Evolutionary conservation across 2,888 invertebrate genomes (phyloP), one percentile per base, ranked within the genome.

Genomic region (Agrotis clavis): DNA sequence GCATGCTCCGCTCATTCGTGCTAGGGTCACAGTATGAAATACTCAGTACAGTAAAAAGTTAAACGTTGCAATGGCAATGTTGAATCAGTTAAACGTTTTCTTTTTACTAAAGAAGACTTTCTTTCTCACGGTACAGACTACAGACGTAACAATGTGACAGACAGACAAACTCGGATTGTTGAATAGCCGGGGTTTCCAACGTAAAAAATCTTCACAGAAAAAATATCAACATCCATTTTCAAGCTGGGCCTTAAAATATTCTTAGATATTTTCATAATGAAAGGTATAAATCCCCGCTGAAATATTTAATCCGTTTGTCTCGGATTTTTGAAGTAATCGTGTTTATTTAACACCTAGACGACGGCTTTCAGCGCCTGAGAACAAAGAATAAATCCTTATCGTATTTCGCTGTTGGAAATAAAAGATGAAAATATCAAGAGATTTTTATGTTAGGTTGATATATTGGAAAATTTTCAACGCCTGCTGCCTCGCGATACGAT

Each of bases 381-480:
- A 74, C 65, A 73, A 66, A 79, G 56, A 79, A 86, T 79, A 86
- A 72, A 84, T 77, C 77, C 71, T 73, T 81, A 74, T 74, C 71
- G 53, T 66, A 71, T 78, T 81, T 67, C 60, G 9, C 70, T 68
- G 63, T 69, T 63, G 70, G 61, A 75, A 83, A 84, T 77, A 84
- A 77, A 80, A 83, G 67, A 71, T 79, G 70, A 77, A 72, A 81
- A 82, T 82, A 79, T 79, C 67, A 81, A 35, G 60, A 72, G 70
- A 63, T 79, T 81, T 79, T 81, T 82, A 60, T 74, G 74, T 75
- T 78, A 83, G 77, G 65, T 74, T 80, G 75, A 78, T 63, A 81
- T 84, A 87, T 87, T 87, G 84, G 74, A 84, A 82, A 84, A 63
- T 68, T 81, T 86, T 86, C 79, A 81, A 78, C 74, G 77, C 65